Conservation (phyloP, 2,888 invertebrate species). For the Megastigmus dorsalis region DNA sequence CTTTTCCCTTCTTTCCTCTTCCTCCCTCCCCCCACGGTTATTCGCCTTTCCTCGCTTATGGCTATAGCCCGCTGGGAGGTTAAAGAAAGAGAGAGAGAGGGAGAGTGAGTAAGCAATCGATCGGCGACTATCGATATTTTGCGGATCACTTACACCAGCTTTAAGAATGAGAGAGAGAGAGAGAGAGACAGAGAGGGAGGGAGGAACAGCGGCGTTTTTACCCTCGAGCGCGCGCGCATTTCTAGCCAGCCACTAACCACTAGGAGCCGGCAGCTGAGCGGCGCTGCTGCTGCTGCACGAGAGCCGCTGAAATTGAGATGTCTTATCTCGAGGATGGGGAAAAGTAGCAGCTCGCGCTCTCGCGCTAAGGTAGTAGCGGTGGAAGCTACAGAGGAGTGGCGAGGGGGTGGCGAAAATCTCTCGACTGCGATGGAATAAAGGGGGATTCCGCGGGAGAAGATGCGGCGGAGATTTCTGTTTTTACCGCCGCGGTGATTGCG, state of each 20-base stretch:
- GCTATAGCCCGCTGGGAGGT: too few relatives aligned
- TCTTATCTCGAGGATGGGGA: constrained; percentile 67
- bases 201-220: constrained; percentile 34
- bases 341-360: constrained; percentile 41
- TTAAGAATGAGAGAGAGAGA: constrained; percentile 34
- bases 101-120: background rate
- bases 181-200: constrained; percentile 2
- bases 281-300: background rate
- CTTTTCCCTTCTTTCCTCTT: background rate
- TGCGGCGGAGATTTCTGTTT: constrained; percentile 29
- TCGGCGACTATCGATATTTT: constrained; percentile 55
- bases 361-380: too few relatives aligned
- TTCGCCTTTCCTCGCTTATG: background rate
- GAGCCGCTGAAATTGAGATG: constrained; percentile 66
- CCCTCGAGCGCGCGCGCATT: constrained; percentile 45
- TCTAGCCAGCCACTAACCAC: constrained; percentile 21
- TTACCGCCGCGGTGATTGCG: constrained; percentile 18
- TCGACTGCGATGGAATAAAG: constrained; percentile 19
- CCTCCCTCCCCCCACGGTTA: background rate
- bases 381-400: constrained; percentile 50
- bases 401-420: constrained; percentile 6
- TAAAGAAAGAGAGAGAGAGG: background rate
- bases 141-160: constrained; percentile 53
- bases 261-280: background rate
- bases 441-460: background rate